Evolutionary conservation across 2,113 vertebrate genomes (phyloP).

Genomic region (Cyanoderma ruficeps): DNA sequence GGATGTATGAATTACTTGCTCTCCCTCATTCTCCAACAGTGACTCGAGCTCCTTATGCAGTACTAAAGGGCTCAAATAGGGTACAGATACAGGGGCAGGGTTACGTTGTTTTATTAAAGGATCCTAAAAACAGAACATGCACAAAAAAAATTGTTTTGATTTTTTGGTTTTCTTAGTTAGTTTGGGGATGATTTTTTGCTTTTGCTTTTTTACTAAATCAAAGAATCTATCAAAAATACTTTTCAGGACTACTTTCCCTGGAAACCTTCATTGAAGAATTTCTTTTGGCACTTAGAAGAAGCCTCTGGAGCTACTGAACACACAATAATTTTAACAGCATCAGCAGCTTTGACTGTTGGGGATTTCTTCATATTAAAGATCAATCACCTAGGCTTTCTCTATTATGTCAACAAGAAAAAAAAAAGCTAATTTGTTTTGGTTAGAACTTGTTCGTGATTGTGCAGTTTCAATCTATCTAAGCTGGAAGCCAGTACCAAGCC

Average conservation of each 20-base stretch:
- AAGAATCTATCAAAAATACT: neutral
- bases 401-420: neutral
- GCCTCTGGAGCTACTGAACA: neutral
- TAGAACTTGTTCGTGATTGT: neutral
- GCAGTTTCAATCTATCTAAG: neutral
- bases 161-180: neutral
- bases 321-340: neutral
- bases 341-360: neutral
- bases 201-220: neutral
- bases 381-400: neutral
- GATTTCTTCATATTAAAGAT: neutral
- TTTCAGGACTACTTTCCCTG: neutral
- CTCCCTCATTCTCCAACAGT: slow-evolving; percentile 94
- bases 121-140: slow-evolving; percentile 73
- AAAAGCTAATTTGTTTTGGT: neutral
- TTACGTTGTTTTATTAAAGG: slow-evolving; percentile 83
- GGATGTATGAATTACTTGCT: slow-evolving; percentile 94
- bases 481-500: neutral
- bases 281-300: neutral
- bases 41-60: slow-evolving; percentile 96
- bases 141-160: rapidly evolving
- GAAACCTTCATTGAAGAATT: neutral
- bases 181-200: neutral
- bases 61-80: slow-evolving; percentile 94
- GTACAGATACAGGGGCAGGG: slow-evolving; percentile 91